Evolutionary conservation across 92 coral and sea anemone species (phyloP), one percentile per base, ranked within the genome.

Genomic region (Isaurus tuberculatus): DNA sequence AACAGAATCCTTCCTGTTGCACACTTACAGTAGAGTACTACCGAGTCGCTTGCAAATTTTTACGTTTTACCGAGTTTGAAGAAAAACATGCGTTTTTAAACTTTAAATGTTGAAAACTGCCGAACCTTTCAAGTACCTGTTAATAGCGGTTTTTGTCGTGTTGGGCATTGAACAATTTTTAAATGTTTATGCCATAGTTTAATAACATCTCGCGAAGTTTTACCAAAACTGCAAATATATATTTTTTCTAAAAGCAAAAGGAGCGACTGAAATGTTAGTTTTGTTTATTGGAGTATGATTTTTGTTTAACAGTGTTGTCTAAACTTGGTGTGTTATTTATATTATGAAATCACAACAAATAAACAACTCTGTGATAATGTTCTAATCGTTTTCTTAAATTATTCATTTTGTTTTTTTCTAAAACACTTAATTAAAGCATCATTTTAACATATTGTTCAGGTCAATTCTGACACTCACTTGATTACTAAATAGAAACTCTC

Each of bases 71-170:
- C 17, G n/a, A 75, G 48, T 8, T 37, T 53, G 22, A 30, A 53
- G 65, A 31, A 19, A n/a, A 25, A 49, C 22, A 22, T 17, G 32
- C 23, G 8, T 53, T 0, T 33, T 34, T 5, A 13, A 23, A 11
- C 10, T 36, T n/a, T 34, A 5, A 13, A 23, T 11, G 33, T 27
- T 13, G 8, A 32, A 68, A 34, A 20, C 55, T 71, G 77, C 77
- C 0, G 16, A 72, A 34, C 34, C 46, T 44, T 72, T 44, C 60
- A 42, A 72, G 61, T 72, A 72, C 78, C 78, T 72, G 78, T 44
- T 44, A 71, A 63, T 29, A 26, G 69, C 34, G 69, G 36, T 29
- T 63, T 63, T 8, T 40, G 28, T 60, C 27, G 34, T 19, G 63
- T 7, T n/a, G 63, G 9, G 23, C 63, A 19, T 55, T 53, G 1